A percentile compares a stretch with the other conserved stretches of the same genome.
Evolutionary conservation across 2,113 vertebrate species (phyloP).

Genomic region (Microtus ochrogaster): DNA sequence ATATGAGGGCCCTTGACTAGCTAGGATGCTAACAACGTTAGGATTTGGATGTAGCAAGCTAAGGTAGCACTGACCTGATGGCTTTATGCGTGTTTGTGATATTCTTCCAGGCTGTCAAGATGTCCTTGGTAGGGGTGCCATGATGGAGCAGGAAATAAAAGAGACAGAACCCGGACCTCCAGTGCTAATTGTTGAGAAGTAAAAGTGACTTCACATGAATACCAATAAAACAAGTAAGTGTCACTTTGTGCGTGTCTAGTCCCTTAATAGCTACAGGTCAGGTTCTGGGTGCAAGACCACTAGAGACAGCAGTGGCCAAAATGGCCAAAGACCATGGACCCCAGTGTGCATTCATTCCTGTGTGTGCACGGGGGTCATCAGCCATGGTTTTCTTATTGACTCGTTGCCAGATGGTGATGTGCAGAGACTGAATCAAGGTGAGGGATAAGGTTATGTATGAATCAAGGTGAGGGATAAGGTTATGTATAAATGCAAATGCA

Average conservation of each 20-base stretch:
- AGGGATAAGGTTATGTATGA: background rate
- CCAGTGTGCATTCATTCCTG: background rate
- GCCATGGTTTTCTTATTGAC: background rate
- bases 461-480: background rate
- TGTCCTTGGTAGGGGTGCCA: background rate
- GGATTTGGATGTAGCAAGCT: background rate
- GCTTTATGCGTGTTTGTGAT: background rate
- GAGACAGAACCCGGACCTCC: background rate
- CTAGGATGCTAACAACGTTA: slow-evolving; percentile 25
- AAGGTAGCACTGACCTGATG: background rate
- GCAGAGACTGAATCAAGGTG: background rate
- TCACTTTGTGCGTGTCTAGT: background rate
- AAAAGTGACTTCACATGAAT: background rate
- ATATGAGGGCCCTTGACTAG: slow-evolving; percentile 30
- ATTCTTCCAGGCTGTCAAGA: background rate
- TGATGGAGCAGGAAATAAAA: background rate
- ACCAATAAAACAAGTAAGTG: background rate
- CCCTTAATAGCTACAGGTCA: background rate
- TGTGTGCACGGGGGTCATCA: background rate
- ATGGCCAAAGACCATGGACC: background rate
- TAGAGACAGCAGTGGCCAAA: background rate
- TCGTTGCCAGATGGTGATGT: slow-evolving; percentile 4
- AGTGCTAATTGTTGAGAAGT: no score
- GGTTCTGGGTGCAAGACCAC: background rate
- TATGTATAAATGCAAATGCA: background rate